phyloP scores from a whole-genome alignment of 2,113 vertebrate genomes.

The Xenopus tropicalis region DNA sequence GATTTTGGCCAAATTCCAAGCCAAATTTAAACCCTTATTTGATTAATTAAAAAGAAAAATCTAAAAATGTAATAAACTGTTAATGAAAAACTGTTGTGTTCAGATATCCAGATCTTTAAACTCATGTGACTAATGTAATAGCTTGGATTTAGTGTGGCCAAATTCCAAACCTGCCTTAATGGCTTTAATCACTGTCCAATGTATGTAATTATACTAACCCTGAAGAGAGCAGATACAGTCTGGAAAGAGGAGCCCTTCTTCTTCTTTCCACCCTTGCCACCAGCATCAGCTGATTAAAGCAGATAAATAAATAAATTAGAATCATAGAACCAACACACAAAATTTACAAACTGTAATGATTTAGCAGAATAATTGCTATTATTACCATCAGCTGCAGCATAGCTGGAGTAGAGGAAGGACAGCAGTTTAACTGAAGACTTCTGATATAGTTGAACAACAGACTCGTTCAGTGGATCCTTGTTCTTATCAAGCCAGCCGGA shows the following conservation, averaged over 20 bases:
- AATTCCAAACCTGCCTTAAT: too few relatives aligned
- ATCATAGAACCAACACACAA: neutral
- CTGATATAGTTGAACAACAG: constrained; percentile 80
- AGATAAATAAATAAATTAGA: neutral
- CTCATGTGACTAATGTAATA: too few relatives aligned
- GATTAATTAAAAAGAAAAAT: too few relatives aligned
- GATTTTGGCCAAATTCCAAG: too few relatives aligned
- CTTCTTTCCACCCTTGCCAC: constrained; percentile 76
- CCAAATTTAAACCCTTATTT: too few relatives aligned
- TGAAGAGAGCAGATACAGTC: constrained; percentile 83
- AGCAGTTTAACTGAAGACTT: constrained; percentile 77
- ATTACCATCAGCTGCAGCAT: constrained; percentile 62
- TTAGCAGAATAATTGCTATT: neutral
- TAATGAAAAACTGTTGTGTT: too few relatives aligned
- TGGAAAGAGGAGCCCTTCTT: constrained; percentile 92
- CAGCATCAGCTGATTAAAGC: constrained; percentile 53
- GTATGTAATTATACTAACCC: constrained; percentile 56
- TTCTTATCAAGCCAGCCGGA: constrained; percentile 89
- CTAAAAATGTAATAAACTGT: too few relatives aligned
- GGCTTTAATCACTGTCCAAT: too few relatives aligned
- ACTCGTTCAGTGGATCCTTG: constrained; percentile 88
- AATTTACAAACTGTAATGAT: neutral
- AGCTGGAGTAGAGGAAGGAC: constrained; percentile 66
- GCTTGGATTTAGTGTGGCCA: too few relatives aligned
- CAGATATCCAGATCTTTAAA: too few relatives aligned